phyloP scores from a whole-genome alignment of 2,888 invertebrate genomes.

The Lottia scabra region DNA sequence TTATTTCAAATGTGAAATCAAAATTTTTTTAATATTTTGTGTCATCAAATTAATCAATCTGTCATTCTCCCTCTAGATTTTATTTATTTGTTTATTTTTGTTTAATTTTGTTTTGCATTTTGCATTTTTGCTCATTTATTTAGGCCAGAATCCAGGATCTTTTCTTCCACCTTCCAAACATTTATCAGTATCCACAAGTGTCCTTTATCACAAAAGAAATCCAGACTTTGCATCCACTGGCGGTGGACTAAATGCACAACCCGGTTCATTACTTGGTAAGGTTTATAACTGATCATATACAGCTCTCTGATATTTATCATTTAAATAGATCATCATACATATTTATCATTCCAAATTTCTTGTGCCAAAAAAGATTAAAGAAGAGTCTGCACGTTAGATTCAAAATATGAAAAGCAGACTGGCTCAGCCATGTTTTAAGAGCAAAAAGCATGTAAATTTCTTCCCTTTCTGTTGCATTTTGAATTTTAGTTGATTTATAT shows the following conservation, averaged over 20 bases:
- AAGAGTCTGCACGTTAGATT: too few relatives aligned
- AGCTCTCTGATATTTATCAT: too few relatives aligned
- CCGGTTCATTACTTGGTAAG: slow-evolving; percentile 61
- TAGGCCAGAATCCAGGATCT: slow-evolving; percentile 42
- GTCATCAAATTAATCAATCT: slow-evolving; percentile 7
- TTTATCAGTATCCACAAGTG: slow-evolving; percentile 59
- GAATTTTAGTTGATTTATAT: too few relatives aligned
- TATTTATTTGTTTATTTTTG: background rate
- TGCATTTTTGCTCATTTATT: slow-evolving; percentile 13
- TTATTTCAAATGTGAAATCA: too few relatives aligned
- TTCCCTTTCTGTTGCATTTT: too few relatives aligned
- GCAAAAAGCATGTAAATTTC: too few relatives aligned
- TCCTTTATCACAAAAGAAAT: slow-evolving; percentile 57
- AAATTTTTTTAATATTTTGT: too few relatives aligned
- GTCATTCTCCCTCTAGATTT: slow-evolving; percentile 15
- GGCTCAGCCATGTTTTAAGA: too few relatives aligned
- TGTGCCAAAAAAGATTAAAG: too few relatives aligned
- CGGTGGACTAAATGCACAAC: slow-evolving; percentile 43
- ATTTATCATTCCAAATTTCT: too few relatives aligned
- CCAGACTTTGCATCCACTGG: slow-evolving; percentile 54
- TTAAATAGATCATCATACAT: too few relatives aligned
- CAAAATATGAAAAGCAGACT: too few relatives aligned
- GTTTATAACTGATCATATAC: background rate
- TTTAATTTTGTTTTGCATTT: background rate
- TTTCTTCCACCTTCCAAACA: slow-evolving; percentile 51